Conservation (phyloP, 2,113 vertebrate species). For the Pipa parva region DNA sequence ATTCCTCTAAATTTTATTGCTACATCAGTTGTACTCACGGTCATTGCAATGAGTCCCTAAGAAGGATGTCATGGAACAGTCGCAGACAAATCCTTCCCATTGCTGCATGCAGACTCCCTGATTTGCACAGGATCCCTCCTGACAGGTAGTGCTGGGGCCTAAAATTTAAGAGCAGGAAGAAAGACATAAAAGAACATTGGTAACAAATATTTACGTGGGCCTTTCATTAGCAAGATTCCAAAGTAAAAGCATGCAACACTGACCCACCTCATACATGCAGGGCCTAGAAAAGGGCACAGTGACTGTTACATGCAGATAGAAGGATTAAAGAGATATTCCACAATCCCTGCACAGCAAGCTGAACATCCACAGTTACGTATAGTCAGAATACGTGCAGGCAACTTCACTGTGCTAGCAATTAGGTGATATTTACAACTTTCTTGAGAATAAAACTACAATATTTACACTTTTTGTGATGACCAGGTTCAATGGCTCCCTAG, state of each 20-base stretch:
- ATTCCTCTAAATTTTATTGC: too few species aligned
- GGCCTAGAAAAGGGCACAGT: neutral
- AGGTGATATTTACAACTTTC: too few species aligned
- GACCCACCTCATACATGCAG: constrained; percentile 20
- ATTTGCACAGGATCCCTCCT: constrained; percentile 95
- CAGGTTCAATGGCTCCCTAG: too few species aligned
- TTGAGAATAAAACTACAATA: too few species aligned
- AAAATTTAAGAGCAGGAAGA: constrained; percentile 28
- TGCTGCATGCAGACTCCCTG: constrained; percentile 96
- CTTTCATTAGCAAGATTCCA: constrained; percentile 19
- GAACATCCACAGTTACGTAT: too few species aligned
- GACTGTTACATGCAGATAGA: constrained; percentile 5
- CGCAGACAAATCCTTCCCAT: constrained; percentile 95
- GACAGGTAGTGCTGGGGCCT: constrained; percentile 94
- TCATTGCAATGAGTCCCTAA: constrained; percentile 92
- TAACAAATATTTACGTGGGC: neutral
- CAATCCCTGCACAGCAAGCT: too few species aligned
- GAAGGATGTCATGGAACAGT: constrained; percentile 97
- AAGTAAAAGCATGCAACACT: constrained; percentile 11
- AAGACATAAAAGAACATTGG: neutral
- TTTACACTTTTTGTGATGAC: too few species aligned
- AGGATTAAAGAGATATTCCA: neutral
- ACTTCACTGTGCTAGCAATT: too few species aligned
- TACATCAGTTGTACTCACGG: constrained; percentile 72
- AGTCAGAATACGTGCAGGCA: too few species aligned